Evolutionary conservation across 2,113 vertebrate species (phyloP).

Genomic region (Syngnathus scovelli): DNA sequence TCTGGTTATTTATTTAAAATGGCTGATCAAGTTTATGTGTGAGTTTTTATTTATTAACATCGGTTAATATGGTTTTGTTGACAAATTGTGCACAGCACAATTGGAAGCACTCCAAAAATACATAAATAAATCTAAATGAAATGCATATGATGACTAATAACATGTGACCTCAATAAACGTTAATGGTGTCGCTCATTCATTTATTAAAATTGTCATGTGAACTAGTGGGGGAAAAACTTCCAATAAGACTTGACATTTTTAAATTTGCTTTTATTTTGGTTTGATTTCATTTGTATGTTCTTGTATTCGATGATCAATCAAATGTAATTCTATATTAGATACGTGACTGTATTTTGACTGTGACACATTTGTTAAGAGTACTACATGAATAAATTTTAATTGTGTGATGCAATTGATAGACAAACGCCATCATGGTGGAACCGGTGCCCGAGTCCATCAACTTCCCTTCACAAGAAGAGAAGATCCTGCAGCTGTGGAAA

Average conservation of each 20-base stretch:
- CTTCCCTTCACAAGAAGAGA: constrained; percentile 90
- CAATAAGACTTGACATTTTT: neutral
- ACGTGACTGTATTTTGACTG: neutral
- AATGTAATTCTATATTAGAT: neutral
- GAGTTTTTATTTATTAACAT: neutral
- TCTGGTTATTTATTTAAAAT: neutral
- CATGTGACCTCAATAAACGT: too few species aligned
- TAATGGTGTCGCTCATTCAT: neutral
- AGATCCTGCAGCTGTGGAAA: constrained; percentile 82
- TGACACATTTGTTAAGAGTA: neutral
- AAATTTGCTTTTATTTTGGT: neutral
- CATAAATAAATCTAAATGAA: neutral
- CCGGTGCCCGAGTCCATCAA: constrained; percentile 84
- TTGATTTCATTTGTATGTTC: neutral
- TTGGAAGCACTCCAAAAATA: neutral
- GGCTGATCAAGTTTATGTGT: too few species aligned
- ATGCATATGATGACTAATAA: neutral
- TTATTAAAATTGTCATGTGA: neutral
- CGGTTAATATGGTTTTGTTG: neutral
- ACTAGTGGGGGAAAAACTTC: too few species aligned
- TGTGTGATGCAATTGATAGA: neutral
- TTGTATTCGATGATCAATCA: neutral
- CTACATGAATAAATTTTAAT: neutral
- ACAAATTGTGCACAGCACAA: neutral
- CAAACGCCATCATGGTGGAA: constrained; percentile 84